Conservation (phyloP, 2,113 vertebrate genomes). For the Physeter macrocephalus region DNA sequence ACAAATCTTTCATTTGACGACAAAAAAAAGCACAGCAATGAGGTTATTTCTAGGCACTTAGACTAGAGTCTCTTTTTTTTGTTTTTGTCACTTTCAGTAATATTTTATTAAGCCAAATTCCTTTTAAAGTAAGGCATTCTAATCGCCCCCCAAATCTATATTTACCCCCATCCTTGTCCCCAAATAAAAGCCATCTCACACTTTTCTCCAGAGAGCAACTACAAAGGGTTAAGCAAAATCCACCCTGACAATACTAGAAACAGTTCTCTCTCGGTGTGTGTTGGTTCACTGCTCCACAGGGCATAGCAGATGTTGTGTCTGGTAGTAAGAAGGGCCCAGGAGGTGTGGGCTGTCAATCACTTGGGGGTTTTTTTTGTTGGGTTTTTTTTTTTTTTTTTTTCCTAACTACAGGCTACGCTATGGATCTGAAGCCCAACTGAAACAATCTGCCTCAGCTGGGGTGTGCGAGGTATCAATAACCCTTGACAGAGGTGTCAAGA, state of each 20-base stretch:
- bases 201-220: constrained; percentile 78
- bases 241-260: constrained; percentile 83
- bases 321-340: constrained; percentile 89
- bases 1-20: constrained; percentile 36
- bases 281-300: constrained; percentile 89
- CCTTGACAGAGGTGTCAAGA: constrained; percentile 86
- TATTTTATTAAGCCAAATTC: not conserved
- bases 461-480: constrained; percentile 86
- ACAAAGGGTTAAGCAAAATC: constrained; percentile 87
- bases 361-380: not conserved
- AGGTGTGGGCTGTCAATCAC: constrained; percentile 89
- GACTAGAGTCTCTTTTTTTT: not conserved
- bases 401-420: constrained; percentile 82
- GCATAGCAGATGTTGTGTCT: constrained; percentile 90
- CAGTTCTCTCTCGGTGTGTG: constrained; percentile 81
- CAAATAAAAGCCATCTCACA: constrained; percentile 55
- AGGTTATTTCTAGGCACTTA: not conserved
- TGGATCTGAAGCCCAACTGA: constrained; percentile 84
- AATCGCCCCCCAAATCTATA: not conserved
- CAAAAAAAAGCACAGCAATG: not conserved
- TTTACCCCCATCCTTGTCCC: not conserved
- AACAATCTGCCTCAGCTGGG: constrained; percentile 88
- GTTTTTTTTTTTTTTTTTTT: constrained; percentile 41
- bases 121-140: not conserved
- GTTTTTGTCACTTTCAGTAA: not conserved